Conservation (phyloP, 1,140 invertebrate species). For the Drosophila persimilis region DNA sequence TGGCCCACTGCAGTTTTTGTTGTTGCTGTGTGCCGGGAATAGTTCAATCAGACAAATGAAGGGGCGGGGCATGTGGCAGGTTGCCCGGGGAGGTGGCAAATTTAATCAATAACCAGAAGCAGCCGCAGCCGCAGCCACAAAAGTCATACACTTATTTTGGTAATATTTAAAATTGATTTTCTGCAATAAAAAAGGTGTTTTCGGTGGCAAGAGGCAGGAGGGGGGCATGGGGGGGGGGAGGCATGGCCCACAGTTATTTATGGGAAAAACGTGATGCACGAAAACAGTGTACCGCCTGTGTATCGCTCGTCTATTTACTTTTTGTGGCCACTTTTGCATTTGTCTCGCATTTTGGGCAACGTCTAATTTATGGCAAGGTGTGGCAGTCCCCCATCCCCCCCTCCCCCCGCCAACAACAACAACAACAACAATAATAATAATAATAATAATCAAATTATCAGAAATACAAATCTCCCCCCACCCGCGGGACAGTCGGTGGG, state of each 20-base stretch:
- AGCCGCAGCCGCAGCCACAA: slow-evolving; percentile 18
- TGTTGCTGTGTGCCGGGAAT: slow-evolving; percentile 37
- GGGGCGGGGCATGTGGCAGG: slow-evolving; percentile 48
- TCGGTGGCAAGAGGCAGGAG: too few relatives aligned
- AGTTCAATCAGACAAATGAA: slow-evolving; percentile 58
- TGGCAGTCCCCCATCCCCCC: slow-evolving; percentile 26
- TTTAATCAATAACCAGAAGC: slow-evolving; percentile 71
- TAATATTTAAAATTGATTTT: slow-evolving; percentile 53
- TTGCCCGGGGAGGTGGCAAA: slow-evolving; percentile 47
- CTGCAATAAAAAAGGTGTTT: slow-evolving; percentile 16
- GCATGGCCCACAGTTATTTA: slow-evolving; percentile 49
- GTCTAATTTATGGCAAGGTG: slow-evolving; percentile 71
- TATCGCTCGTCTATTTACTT: slow-evolving; percentile 36
- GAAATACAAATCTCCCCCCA: slow-evolving; percentile 45
- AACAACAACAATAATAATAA: slow-evolving; percentile 7
- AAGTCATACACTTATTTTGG: slow-evolving; percentile 48
- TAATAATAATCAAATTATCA: slow-evolving; percentile 66
- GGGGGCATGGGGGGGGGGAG: background rate
- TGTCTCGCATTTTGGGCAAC: slow-evolving; percentile 45
- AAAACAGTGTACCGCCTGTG: slow-evolving; percentile 64
- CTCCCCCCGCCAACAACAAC: too few relatives aligned
- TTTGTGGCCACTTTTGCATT: slow-evolving; percentile 53
- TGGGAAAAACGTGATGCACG: slow-evolving; percentile 79
- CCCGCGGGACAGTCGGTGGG: slow-evolving; percentile 11
- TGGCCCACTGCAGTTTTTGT: slow-evolving; percentile 32